phyloP scores from a whole-genome alignment of 2,888 invertebrate genomes.

The Cephalotes varians region DNA sequence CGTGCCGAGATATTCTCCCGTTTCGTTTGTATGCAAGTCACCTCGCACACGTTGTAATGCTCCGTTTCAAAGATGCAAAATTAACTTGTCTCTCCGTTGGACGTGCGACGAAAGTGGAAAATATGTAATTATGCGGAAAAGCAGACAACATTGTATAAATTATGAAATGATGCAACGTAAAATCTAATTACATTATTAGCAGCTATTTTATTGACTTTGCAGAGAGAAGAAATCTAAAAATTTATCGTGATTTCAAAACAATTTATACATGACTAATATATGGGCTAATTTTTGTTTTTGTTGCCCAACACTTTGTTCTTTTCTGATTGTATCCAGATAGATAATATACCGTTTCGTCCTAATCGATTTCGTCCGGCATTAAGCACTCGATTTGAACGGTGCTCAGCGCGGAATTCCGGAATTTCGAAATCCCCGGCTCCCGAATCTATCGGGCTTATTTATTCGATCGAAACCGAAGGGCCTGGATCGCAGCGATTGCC shows the following conservation, averaged over 20 bases:
- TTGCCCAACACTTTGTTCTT: not conserved
- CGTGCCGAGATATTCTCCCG: not conserved
- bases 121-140: slow-evolving; percentile 9
- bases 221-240: not conserved
- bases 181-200: not conserved
- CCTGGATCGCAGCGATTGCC: not conserved
- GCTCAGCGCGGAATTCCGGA: slow-evolving; percentile 25
- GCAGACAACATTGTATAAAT: not conserved
- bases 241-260: not conserved
- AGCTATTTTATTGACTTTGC: not conserved
- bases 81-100: not conserved
- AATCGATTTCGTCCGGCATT: slow-evolving; percentile 21
- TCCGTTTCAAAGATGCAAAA: not conserved
- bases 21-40: slow-evolving; percentile 2
- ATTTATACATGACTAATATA: not conserved
- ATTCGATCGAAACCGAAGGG: slow-evolving; percentile 69
- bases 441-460: slow-evolving; percentile 32
- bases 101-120: slow-evolving; percentile 6
- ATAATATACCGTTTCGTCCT: not conserved
- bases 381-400: slow-evolving; percentile 3
- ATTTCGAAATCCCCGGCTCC: slow-evolving; percentile 43
- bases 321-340: not conserved
- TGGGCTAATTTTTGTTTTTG: not conserved
- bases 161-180: not conserved
- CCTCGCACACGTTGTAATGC: not conserved